Evolutionary conservation across 2,888 invertebrate genomes (phyloP).

Genomic region (Oxytorus armatus): DNA sequence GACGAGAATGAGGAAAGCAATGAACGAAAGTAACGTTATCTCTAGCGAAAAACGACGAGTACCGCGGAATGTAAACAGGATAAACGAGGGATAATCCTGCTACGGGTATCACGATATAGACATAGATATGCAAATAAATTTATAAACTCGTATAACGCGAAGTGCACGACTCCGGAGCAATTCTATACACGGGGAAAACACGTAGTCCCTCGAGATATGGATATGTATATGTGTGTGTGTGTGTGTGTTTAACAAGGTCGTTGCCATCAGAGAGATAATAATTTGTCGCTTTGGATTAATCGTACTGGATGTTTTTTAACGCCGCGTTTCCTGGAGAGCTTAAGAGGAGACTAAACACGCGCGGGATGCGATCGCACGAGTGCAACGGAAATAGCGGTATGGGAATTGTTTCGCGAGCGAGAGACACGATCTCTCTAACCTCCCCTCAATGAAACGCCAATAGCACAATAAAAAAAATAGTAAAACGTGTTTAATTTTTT

Average conservation of each 20-base stretch:
- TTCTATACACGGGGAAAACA: conserved; percentile 48
- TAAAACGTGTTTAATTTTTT: too few species aligned
- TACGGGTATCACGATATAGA: too few species aligned
- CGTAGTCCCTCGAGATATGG: conserved; percentile 46
- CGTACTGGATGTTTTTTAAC: not conserved
- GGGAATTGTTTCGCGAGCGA: too few species aligned
- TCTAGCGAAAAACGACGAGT: conserved; percentile 23
- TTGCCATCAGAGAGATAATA: conserved; percentile 61
- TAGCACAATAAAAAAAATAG: too few species aligned
- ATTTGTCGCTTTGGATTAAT: conserved; percentile 44
- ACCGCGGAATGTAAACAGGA: conserved; percentile 75
- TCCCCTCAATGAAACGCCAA: too few species aligned
- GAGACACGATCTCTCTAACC: too few species aligned
- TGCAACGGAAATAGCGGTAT: too few species aligned
- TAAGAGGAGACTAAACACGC: conserved; percentile 4
- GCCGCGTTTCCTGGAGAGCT: not conserved
- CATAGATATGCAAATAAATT: conserved; percentile 10
- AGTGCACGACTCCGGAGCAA: conserved; percentile 31
- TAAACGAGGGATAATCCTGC: conserved; percentile 60
- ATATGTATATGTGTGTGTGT: too few species aligned
- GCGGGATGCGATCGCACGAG: too few species aligned
- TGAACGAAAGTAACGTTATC: conserved; percentile 53
- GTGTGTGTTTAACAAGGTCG: conserved; percentile 57
- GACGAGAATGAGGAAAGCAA: conserved; percentile 1
- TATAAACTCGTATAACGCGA: conserved; percentile 46